phyloP scores from a whole-genome alignment of 2,888 invertebrate genomes.

The Entomobrya proxima region DNA sequence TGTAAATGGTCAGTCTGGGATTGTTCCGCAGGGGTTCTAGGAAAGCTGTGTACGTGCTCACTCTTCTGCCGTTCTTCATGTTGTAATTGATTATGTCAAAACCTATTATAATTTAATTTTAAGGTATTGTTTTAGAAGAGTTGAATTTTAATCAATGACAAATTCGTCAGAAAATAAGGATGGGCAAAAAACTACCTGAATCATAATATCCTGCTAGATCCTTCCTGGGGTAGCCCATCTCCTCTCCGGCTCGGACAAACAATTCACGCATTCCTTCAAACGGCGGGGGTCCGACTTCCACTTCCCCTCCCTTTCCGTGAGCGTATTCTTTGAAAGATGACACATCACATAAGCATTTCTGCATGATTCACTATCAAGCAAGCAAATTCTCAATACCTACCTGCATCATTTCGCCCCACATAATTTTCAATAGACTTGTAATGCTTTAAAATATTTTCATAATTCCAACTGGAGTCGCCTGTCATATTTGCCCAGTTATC shows the following conservation, averaged over 20 bases:
- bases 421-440: slow-evolving; percentile 68
- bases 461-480: slow-evolving; percentile 68
- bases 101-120: slow-evolving; percentile 58
- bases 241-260: slow-evolving; percentile 65
- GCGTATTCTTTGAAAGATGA: slow-evolving; percentile 48
- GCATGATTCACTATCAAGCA: neutral
- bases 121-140: too few species aligned
- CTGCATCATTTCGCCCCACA: slow-evolving; percentile 47
- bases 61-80: slow-evolving; percentile 69
- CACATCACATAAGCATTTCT: neutral
- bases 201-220: slow-evolving; percentile 67
- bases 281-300: slow-evolving; percentile 57
- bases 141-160: too few species aligned
- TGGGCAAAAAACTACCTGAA: too few species aligned
- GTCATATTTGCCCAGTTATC: slow-evolving; percentile 71
- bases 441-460: slow-evolving; percentile 67
- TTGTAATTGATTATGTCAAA: slow-evolving; percentile 65
- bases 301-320: slow-evolving; percentile 66
- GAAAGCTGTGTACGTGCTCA: slow-evolving; percentile 69
- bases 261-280: slow-evolving; percentile 63
- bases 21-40: slow-evolving; percentile 63
- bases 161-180: too few species aligned
- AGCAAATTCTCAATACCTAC: neutral
- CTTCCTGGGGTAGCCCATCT: slow-evolving; percentile 57
- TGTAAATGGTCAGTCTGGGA: slow-evolving; percentile 65